Base-by-base conservation (phyloP, 2,888 invertebrate genomes). In the Gari tellinella region DNA sequence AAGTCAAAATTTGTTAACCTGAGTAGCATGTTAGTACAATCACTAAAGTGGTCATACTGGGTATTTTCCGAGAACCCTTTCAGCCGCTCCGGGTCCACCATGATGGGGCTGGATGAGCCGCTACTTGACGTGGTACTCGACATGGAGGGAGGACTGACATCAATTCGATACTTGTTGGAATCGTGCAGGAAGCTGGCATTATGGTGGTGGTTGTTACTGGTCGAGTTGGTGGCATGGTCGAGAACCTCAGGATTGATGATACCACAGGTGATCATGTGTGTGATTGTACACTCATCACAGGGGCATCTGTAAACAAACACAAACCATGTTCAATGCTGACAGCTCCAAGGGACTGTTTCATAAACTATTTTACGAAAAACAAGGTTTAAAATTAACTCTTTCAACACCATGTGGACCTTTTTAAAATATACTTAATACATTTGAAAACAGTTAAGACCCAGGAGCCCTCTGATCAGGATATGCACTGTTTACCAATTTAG, bases 271-370 rank as follows among this genome's bases (percentile, higher is more conserved):
- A 92, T 91, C 88, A 92, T 88, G 69, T 92, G 92, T 8, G 90
- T 89, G 51, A 92, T 90, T 37, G 90, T 90, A 82, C 91, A 92
- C 77, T 92, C 92, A 82, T 92, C 92, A 89, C 92, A 92, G 1
- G 92, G 90, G 83, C 92, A 92, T 65, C 91, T 92, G 61, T 17
- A 56, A 52, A 40, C 21, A 41, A 14, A 41, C 14, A 41, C n/a
- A 12, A 14, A 31, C n/a, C n/a, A n/a, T n/a, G n/a, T n/a, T n/a
- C n/a, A n/a, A n/a, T n/a, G n/a, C n/a, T n/a, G n/a, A n/a, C n/a
- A n/a, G n/a, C n/a, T n/a, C n/a, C n/a, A n/a, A n/a, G n/a, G n/a
- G n/a, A n/a, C n/a, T n/a, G n/a, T n/a, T n/a, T n/a, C n/a, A n/a
- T n/a, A n/a, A n/a, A n/a, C n/a, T n/a, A n/a, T n/a, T n/a, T n/a